Evolutionary conservation across 2,113 vertebrate genomes (phyloP), one percentile per base, ranked within the genome.

Genomic region (Thymallus thymallus): DNA sequence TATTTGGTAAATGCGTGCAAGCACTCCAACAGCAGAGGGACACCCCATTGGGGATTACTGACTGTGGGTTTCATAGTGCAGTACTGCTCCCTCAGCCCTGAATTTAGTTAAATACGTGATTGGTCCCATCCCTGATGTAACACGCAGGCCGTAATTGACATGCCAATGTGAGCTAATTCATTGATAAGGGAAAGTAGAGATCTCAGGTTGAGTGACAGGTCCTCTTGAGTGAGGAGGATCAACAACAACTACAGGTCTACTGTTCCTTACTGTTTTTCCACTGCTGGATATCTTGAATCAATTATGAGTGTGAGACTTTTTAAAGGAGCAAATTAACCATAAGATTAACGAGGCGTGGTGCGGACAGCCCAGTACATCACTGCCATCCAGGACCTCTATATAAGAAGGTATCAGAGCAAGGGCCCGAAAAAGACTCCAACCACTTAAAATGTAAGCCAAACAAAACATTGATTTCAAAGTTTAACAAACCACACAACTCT

Each of bases 21-120:
- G 35, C 66, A 29, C 30, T 56, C 20, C 56, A 41, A 41, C 35
- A 41, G 35, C 35, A 41, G 35, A 41, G 9, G 35, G 35, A 41
- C 35, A 41, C 35, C 35, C 35, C 9, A 7, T 41, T 41, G 35
- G 35, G 35, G 35, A 41, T 41, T 41, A 41, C 35, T 41, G 35
- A 41, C 35, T 41, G 35, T 41, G 35, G 35, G 35, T 41, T 41
- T 41, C 35, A 41, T 41, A 41, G 35, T 41, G 35, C 35, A 10
- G 9, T 41, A 24, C 35, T 6, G 66, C 1, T 22, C 62, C 81
- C 75, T 26, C 64, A 9, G 71, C 65, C 71, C 67, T 5, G 64
- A 51, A 51, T 76, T 83, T 70, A 75, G 76, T 80, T 79, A 72
- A 87, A 84, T 74, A 73, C 56, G 85, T 80, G 76, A 85, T 84